phyloP scores from a whole-genome alignment of 2,113 vertebrate species.

The Redunca redunca region DNA sequence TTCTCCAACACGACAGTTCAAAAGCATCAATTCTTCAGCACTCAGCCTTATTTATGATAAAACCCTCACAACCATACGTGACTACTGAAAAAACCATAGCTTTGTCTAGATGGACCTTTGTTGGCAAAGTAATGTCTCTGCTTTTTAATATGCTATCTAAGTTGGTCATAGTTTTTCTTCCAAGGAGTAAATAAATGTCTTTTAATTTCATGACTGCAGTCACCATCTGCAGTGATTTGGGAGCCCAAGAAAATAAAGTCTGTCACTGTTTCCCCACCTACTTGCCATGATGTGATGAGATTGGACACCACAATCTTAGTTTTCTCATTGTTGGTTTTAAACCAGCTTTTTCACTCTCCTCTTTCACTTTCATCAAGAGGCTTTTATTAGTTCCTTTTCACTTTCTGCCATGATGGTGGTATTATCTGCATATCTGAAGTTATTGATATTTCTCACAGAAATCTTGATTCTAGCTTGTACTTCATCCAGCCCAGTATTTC shows the following conservation, averaged over 20 bases:
- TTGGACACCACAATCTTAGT: background rate
- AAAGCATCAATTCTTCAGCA: fast-evolving
- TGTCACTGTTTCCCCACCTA: background rate
- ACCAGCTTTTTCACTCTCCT: background rate
- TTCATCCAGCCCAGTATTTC: background rate
- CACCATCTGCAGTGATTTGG: background rate
- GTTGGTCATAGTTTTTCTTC: background rate
- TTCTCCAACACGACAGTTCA: background rate
- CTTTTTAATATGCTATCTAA: background rate
- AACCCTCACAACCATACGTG: background rate
- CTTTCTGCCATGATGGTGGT: background rate
- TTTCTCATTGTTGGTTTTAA: background rate
- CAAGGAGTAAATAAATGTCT: background rate
- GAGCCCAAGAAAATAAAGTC: background rate
- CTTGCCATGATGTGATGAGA: background rate
- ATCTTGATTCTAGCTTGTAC: background rate
- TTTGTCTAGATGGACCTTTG: background rate
- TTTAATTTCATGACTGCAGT: background rate
- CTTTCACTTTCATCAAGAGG: background rate
- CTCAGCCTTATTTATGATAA: background rate
- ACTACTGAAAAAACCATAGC: background rate
- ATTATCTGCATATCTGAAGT: background rate
- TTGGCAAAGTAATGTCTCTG: background rate
- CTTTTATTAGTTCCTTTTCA: background rate
- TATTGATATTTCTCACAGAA: background rate